A percentile compares a stretch with the other conserved stretches of the same genome.
These are phyloP conservation scores for Sandelia bainsii DNA, from an alignment of 2,797 vertebrate species.

Conservation along the genomic window DNA sequence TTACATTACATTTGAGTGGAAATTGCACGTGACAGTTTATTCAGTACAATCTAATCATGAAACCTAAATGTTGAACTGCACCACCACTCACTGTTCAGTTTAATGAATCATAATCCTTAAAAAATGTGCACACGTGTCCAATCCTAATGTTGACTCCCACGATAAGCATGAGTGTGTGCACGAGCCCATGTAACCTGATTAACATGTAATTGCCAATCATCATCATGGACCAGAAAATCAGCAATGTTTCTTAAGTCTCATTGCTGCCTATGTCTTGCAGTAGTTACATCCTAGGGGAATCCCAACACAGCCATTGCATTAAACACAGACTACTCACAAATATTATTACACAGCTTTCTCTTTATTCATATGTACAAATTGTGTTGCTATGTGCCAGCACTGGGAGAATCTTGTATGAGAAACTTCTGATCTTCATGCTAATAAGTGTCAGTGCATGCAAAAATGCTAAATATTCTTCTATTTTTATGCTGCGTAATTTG, in stretches of 20 bases:
- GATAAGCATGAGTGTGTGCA: conserved; percentile 16
- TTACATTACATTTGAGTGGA: neutral
- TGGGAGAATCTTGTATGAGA: neutral
- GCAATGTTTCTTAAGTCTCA: conserved; percentile 28
- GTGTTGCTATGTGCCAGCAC: neutral
- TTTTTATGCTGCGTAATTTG: conserved; percentile 10
- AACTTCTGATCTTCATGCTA: conserved; percentile 3
- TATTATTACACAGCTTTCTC: conserved; percentile 12
- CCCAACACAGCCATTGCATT: conserved; percentile 28
- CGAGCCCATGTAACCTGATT: conserved; percentile 52
- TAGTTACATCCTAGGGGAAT: conserved; percentile 22
- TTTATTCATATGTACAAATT: conserved; percentile 22
- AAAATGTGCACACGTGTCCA: conserved; percentile 19
- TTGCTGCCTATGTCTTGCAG: conserved; percentile 32
- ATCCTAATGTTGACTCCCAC: conserved; percentile 19
- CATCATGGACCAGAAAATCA: conserved; percentile 45
- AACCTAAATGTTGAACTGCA: conserved; percentile 17
- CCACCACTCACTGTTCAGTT: conserved; percentile 12
- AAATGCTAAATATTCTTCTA: neutral
- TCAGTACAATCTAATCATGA: conserved; percentile 2
- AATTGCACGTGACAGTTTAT: conserved; percentile 3
- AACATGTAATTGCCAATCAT: conserved; percentile 56
- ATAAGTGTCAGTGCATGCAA: neutral
- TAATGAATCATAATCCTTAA: conserved; percentile 22
- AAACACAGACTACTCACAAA: conserved; percentile 15